phyloP scores from a whole-genome alignment of 2,888 invertebrate species.

The Drosophila anomalata region DNA sequence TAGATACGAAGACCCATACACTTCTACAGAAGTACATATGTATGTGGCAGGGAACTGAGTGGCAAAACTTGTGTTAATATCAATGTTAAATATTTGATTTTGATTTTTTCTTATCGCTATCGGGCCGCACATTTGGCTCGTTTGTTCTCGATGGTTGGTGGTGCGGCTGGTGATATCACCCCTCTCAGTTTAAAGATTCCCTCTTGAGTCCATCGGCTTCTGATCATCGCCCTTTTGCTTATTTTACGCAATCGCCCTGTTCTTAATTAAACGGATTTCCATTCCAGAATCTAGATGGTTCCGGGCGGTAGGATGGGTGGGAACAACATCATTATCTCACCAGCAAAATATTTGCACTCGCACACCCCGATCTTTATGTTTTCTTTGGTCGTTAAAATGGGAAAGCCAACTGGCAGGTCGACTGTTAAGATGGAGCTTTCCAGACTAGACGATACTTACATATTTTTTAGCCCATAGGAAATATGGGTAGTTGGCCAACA shows the following conservation, averaged over 20 bases:
- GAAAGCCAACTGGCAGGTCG: too few species aligned
- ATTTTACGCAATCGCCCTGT: conserved; percentile 4
- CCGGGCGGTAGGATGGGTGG: neutral
- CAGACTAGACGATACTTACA: conserved; percentile 6
- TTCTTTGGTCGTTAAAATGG: too few species aligned
- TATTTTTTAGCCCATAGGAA: neutral
- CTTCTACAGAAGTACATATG: neutral
- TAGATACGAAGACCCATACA: neutral
- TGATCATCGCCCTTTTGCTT: conserved; percentile 17
- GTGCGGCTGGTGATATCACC: conserved; percentile 62
- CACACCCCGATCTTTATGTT: conserved; percentile 38
- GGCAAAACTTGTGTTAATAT: conserved; percentile 75
- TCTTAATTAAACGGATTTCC: conserved; percentile 52
- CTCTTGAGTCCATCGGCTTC: conserved; percentile 1
- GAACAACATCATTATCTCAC: conserved; percentile 64
- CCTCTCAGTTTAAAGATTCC: conserved; percentile 10
- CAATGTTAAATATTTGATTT: conserved; percentile 75
- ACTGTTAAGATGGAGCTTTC: conserved; percentile 9
- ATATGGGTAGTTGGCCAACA: neutral
- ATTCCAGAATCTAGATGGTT: neutral
- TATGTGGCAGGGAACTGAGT: conserved; percentile 47
- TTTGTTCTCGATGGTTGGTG: conserved; percentile 48
- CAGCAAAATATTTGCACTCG: conserved; percentile 49
- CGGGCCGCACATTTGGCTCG: conserved; percentile 43
- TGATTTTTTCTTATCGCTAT: conserved; percentile 74